These are phyloP conservation scores for Blomia tropicalis DNA, from an alignment of 2,888 invertebrate genomes.

Conservation along the genomic window DNA sequence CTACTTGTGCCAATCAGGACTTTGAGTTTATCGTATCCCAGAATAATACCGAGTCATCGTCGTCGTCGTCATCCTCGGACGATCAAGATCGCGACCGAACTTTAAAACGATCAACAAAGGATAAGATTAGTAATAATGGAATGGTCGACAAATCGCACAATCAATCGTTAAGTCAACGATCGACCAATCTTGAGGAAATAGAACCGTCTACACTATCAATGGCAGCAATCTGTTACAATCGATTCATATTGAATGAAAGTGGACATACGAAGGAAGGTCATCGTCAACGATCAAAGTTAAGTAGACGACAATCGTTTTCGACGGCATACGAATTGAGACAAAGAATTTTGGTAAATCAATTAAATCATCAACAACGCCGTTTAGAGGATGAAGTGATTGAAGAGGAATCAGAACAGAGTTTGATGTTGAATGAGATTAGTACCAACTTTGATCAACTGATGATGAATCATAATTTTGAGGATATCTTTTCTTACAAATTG, in stretches of 20 bases:
- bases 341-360: neutral
- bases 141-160: neutral
- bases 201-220: neutral
- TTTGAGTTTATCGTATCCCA: conserved; percentile 42
- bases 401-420: neutral
- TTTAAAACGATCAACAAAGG: neutral
- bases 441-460: neutral
- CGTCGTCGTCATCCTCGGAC: neutral
- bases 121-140: neutral
- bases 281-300: conserved; percentile 1
- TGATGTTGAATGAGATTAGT: neutral
- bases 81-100: neutral
- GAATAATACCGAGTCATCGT: neutral
- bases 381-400: neutral
- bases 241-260: neutral
- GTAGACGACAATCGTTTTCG: conserved; percentile 7
- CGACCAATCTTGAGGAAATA: neutral
- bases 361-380: neutral
- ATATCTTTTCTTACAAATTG: neutral
- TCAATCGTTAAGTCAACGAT: neutral
- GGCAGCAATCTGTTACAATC: conserved; percentile 13
- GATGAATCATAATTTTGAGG: neutral
- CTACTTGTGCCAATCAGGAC: conserved; percentile 47
- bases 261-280: neutral
- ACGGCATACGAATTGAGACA: conserved; percentile 7